Conservation (phyloP, 2,888 invertebrate species). For the Sclerodermus sp. region DNA sequence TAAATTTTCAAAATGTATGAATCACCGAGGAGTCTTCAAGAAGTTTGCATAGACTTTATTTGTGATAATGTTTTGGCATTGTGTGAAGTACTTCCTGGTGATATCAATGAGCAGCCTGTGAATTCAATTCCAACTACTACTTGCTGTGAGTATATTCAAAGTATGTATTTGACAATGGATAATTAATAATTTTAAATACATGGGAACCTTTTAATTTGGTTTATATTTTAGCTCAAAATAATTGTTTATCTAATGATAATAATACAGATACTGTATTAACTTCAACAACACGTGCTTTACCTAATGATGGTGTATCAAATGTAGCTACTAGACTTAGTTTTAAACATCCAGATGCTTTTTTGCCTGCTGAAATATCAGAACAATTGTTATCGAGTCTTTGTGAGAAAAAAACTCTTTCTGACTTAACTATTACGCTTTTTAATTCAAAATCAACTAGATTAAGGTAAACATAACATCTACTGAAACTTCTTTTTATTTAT, state of each 20-base stretch:
- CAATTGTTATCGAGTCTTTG: slow-evolving; percentile 62
- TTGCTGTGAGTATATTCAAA: slow-evolving; percentile 21
- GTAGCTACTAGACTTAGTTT: slow-evolving; percentile 53
- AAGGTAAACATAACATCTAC: slow-evolving; percentile 44
- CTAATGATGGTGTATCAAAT: too few relatives aligned
- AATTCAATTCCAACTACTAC: slow-evolving; percentile 9
- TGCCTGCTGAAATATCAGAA: slow-evolving; percentile 65
- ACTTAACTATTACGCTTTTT: slow-evolving; percentile 66
- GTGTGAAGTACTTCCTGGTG: slow-evolving; percentile 57
- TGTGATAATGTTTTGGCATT: slow-evolving; percentile 65
- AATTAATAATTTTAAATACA: too few relatives aligned
- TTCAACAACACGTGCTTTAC: too few relatives aligned
- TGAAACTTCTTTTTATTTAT: neutral
- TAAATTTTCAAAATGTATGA: slow-evolving; percentile 61
- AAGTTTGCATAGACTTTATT: slow-evolving; percentile 67
- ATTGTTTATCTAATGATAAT: too few relatives aligned
- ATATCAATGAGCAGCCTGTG: slow-evolving; percentile 28
- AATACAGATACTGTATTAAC: too few relatives aligned
- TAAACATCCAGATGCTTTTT: slow-evolving; percentile 62
- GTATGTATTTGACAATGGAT: too few relatives aligned
- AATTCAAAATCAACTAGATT: slow-evolving; percentile 64
- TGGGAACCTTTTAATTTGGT: too few relatives aligned
- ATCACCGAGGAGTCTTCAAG: slow-evolving; percentile 65
- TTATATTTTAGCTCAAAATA: too few relatives aligned
- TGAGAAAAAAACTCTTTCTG: slow-evolving; percentile 63